Base-by-base conservation (phyloP, 2,888 invertebrate species). In the Antitype chi region DNA sequence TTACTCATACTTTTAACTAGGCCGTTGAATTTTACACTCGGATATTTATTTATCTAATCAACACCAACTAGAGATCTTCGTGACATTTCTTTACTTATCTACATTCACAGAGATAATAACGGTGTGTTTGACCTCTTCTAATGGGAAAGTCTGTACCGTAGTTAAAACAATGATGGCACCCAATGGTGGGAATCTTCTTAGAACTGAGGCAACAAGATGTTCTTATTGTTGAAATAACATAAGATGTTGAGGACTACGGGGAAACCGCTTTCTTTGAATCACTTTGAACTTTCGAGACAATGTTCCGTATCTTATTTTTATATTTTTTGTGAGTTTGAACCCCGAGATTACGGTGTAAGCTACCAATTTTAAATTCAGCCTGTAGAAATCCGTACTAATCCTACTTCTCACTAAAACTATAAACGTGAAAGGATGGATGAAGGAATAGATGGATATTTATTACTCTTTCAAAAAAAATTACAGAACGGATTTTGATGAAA, bases 141-240 rank as follows among this genome's bases (percentile, higher is more conserved):
- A 69, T 74, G 53, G 25, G 71, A 83, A 83, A 81, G 60, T 73
- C 25, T n/a, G 53, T 28, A 59, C 47, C 66, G 23, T 55, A 59
- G 62, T 62, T 74, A 69, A 71, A 85, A 84, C 85, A 84, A 85
- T 78, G 38, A 32, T 20, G 8, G 32, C n/a, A 47, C 43, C 43
- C 43, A 49, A 62, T 32, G 60, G 62, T 74, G 78, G 47, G 82
- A 81, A 74, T 80, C 17, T 6, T 64, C 52, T 57, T 57, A 70
- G 70, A 83, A 81, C 32, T 62, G 62, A 53, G 20, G n/a, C 32
- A 43, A 72, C 59, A 49, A 69, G 32, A 49, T 57, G 47, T 28
- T 23, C 13, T 32, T 60, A 57, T 81, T 78, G 70, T 82, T 78
- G 25, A 25, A 70, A 25, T 38, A 71, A 68, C 73, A 64, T n/a